These are phyloP conservation scores for Catagonus wagneri DNA, from an alignment of 2,113 vertebrate species.

Conservation along the genomic window DNA sequence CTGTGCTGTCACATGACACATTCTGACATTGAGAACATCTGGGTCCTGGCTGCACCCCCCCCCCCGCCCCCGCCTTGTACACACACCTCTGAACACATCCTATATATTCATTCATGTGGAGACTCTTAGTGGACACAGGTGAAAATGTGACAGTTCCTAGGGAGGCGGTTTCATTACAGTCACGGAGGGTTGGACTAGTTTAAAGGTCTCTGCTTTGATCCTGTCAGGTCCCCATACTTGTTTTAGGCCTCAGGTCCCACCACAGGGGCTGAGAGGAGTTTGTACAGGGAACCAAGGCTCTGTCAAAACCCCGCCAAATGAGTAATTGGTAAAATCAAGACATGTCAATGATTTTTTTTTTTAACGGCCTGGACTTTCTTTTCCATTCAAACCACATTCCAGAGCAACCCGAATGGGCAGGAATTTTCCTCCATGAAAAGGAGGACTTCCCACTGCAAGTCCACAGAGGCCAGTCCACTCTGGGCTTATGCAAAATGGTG, in stretches of 20 bases:
- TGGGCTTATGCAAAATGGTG: neutral
- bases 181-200: too few species aligned
- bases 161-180: accelerated
- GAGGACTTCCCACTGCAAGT: neutral
- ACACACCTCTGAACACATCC: neutral
- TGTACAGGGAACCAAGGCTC: neutral
- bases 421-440: neutral
- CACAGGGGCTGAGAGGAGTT: neutral
- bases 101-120: too few species aligned
- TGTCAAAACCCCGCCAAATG: neutral
- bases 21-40: neutral
- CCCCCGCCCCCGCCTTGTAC: neutral
- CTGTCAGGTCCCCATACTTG: neutral
- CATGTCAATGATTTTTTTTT: neutral
- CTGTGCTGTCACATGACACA: neutral
- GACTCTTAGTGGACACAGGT: neutral
- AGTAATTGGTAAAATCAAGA: neutral
- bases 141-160: neutral
- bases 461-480: neutral
- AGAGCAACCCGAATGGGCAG: neutral
- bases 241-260: neutral
- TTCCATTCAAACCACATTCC: neutral
- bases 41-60: neutral
- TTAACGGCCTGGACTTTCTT: neutral
- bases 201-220: neutral